A percentile compares a stretch with the other conserved stretches of the same genome.
Evolutionary conservation across 1,140 invertebrate genomes (phyloP).

Genomic region (Streblospio benedicti): DNA sequence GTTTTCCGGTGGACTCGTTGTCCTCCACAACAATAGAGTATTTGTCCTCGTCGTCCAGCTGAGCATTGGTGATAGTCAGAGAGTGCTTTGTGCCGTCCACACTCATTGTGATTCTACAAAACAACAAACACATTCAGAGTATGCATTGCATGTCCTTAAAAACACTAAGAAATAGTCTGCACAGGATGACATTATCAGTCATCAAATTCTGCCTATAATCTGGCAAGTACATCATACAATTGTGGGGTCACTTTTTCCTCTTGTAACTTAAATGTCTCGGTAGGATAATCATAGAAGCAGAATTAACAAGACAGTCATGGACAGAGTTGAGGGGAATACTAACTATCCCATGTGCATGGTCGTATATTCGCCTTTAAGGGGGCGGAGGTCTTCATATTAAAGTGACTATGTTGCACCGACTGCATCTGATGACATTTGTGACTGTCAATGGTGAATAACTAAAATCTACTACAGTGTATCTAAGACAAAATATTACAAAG

Average conservation of each 20-base stretch:
- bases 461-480: too few relatives aligned
- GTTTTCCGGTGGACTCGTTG: slow-evolving; percentile 4
- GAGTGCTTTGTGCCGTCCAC: slow-evolving; percentile 13
- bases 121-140: not conserved
- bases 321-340: too few relatives aligned
- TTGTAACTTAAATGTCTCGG: not conserved
- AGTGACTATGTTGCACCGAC: not conserved
- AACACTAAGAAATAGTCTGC: not conserved
- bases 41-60: slow-evolving; percentile 16
- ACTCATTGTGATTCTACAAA: slow-evolving; percentile 2
- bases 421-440: not conserved
- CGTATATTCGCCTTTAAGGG: too few relatives aligned
- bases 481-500: too few relatives aligned
- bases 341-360: too few relatives aligned
- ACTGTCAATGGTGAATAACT: not conserved
- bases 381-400: too few relatives aligned
- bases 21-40: slow-evolving; percentile 15
- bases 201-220: not conserved
- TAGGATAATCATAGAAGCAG: too few relatives aligned
- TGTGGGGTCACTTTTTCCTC: not conserved
- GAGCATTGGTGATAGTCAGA: slow-evolving; percentile 15
- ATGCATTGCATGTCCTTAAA: not conserved
- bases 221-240: not conserved
- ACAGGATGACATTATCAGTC: not conserved
- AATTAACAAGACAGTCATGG: too few relatives aligned